Evolutionary conservation across 92 coral and sea anemone genomes (phyloP), one percentile per base, ranked within the genome.

Genomic region (Actinostola sp.): DNA sequence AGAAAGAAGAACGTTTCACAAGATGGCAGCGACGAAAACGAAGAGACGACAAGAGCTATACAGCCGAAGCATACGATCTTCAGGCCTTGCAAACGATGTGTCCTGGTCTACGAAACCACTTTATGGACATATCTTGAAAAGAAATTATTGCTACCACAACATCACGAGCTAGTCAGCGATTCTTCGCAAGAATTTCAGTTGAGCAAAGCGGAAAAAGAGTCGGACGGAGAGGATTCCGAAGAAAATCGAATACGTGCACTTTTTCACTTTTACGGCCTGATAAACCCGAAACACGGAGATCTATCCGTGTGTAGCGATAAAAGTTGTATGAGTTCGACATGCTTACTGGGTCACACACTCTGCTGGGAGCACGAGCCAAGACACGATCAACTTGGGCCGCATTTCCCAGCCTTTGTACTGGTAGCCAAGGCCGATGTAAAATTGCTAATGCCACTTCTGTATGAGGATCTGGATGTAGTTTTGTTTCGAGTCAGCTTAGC

Each of bases 41-140:
- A 43, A 23, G 45, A 26, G 34, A 1, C 21, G 69, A 12, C 41
- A 65, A 60, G 43, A 67, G 70, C 50, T 31, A 63, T 51, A 50
- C 70, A 59, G 61, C 76, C 86, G 44, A 77, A 78, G 42, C 67
- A 75, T 45, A 82, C 81, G 76, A 43, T 58, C 50, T 83, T 84
- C 71, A 63, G 73, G 55, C 88, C 82, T 39, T 83, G 88, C 30
- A 42, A 54, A 3, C 92, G 92, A 43, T 90, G 96, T 76, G 79
- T 86, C 38, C 48, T 90, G 76, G 87, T 85, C 29, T 87, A 87
- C 82, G 92, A 89, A 45, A 82, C 67, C 36, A 81, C 67, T 66
- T 46, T 78, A 17, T 61, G 87, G 71, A 56, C 31, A 43, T 62
- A 70, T 67, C 20, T 71, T 39, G 35, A 66, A 63, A 51, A 58